Evolutionary conservation across 2,113 vertebrate species (phyloP).

Genomic region (Etia nguti): DNA sequence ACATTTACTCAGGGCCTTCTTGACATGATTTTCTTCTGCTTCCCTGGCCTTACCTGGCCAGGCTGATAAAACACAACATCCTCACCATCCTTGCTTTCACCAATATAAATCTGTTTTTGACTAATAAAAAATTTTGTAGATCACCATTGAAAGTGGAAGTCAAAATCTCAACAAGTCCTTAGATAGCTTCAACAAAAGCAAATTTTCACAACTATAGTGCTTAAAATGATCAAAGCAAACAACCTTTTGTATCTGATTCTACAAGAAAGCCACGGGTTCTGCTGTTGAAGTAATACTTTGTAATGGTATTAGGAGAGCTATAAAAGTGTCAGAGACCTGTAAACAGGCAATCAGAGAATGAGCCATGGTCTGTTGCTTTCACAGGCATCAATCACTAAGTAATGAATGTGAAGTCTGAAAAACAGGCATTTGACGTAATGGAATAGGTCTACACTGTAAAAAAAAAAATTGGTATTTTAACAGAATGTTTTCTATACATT

Average conservation of each 20-base stretch:
- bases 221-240: constrained; percentile 36
- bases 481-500: not conserved
- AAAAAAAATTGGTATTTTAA: not conserved
- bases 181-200: not conserved
- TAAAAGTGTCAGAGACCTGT: constrained; percentile 62
- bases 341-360: constrained; percentile 58
- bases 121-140: not conserved
- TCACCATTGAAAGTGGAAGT: not conserved
- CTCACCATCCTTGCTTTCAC: not conserved
- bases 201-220: constrained; percentile 14
- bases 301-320: constrained; percentile 59
- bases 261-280: constrained; percentile 33
- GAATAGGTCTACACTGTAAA: constrained; percentile 6
- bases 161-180: not conserved
- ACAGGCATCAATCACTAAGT: constrained; percentile 51
- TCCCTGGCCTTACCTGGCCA: not conserved
- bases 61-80: not conserved
- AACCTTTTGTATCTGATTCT: constrained; percentile 28
- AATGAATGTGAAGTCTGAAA: constrained; percentile 46
- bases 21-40: not conserved
- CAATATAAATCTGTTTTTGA: not conserved
- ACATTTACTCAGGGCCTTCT: not conserved
- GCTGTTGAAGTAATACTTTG: constrained; percentile 60
- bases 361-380: constrained; percentile 45
- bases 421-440: constrained; percentile 21